Base-by-base conservation (phyloP, 2,113 vertebrate genomes). In the Pelobates fuscus region DNA sequence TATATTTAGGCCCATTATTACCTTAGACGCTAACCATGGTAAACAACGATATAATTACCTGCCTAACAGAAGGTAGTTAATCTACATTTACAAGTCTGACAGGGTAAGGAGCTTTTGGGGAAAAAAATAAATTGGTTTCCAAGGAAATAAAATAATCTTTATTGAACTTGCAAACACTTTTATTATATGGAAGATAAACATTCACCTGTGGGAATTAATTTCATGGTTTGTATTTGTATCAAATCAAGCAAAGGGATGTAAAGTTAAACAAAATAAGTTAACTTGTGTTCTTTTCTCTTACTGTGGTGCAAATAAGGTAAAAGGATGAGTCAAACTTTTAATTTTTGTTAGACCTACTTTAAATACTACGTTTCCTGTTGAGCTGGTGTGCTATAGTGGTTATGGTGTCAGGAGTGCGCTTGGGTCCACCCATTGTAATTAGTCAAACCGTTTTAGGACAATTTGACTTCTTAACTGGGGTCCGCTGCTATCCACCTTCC, bases 111-210 rank as follows among this genome's bases (percentile, higher is more conserved):
- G 55, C 12, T 21, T 44, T 26, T 44, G 25, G 57, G 8, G 41
- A 61, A 61, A 71, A 17, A 61, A 44, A 71, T 61, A n/a, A n/a
- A 49, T 61, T 23, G 37, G 69, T 61, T 61, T 26, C 69, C 57
- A 71, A 62, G 41, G 6, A 46, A 71, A 62, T 60, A 44, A 62
- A 62, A 62, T 20, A 29, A 44, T n/a, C 17, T 26, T 70, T 70
- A 70, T 62, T 71, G 41, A 15, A 49, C 49, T 62, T 60, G 41
- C 25, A 8, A 57, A 24, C 24, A 61, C 37, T 24, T 61, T 25
- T 41, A 27, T 49, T 49, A 12, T 49, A 49, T 15, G 12, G 59
- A 62, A 29, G 26, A 62, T 29, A 62, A 71, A 62, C 25, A 62
- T 21, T 61, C 11, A 26, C 24, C 24, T 21, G 23, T 44, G 14